Evolutionary conservation across 2,888 invertebrate species (phyloP), one percentile per base, ranked within the genome.

Genomic region (Coenonympha glycerion): DNA sequence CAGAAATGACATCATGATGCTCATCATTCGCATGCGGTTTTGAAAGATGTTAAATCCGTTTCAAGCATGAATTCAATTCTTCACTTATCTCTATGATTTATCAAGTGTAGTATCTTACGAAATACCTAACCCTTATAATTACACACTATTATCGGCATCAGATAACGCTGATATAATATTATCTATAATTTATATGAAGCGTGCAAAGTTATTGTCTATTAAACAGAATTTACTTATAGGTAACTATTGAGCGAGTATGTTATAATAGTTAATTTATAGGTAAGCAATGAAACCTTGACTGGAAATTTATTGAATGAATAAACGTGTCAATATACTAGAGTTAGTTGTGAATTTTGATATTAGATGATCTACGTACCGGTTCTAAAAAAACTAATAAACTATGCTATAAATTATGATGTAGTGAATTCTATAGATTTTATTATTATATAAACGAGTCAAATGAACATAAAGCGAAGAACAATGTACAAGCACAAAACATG

Each of bases 1-100:
- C 53, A 56, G 47, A 36, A 34, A 47, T 54, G 51, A 54, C 54
- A 51, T 54, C 51, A 50, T 34, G 34, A 24, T 33, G 22, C 11
- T 16, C 40, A 40, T 40, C n/a, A 21, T 40, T 26, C 4, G 26
- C 18, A 8, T 45, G 21, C 13, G 18, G 11, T 33, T 45, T 11
- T 13, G 18, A 45, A 34, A 24, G 26, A 26, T 34, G 34, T 36
- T 24, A 26, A n/a, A 44, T 31, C 31, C 30, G 28, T 22, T 45
- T 34, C 16, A 34, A 24, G 6, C 36, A 15, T 2, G 11, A 28
- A 1, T 8, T 30, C 13, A 15, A 31, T 22, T 33, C 8, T 15
- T 26, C 9, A 24, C 9, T 40, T 41, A 41, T 41, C 41, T 30
- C 41, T 16, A 30, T 41, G 11, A 3, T 41, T 41, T 41, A 41